phyloP scores from a whole-genome alignment of 2,888 invertebrate genomes.

The Allygus modestus region DNA sequence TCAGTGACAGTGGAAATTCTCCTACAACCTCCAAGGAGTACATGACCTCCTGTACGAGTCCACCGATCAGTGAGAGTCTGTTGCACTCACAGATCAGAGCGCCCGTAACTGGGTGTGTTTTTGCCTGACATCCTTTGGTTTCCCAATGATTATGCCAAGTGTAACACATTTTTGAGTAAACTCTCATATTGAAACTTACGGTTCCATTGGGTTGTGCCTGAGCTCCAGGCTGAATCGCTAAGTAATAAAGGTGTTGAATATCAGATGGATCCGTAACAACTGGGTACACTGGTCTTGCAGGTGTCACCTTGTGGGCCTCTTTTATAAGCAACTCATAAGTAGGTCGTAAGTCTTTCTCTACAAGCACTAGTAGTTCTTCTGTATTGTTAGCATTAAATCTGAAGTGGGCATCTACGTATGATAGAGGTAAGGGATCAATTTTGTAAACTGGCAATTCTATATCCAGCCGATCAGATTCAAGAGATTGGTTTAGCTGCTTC shows the following conservation, averaged over 20 bases:
- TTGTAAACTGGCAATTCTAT: neutral
- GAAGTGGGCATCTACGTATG: neutral
- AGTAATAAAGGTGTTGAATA: neutral
- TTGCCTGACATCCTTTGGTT: too few relatives aligned
- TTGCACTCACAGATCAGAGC: too few relatives aligned
- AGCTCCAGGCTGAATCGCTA: neutral
- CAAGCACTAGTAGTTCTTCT: neutral
- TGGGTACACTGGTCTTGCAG: neutral
- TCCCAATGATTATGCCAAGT: too few relatives aligned
- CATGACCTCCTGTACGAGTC: neutral
- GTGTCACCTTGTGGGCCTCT: neutral
- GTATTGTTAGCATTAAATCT: neutral
- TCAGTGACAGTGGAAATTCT: neutral
- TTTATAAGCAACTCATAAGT: neutral
- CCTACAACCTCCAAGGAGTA: too few relatives aligned
- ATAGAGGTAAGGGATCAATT: neutral
- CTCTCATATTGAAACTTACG: neutral
- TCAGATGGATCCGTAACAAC: neutral
- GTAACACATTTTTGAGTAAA: too few relatives aligned
- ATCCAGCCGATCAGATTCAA: neutral
- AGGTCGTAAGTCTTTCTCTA: neutral
- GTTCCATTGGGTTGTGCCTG: neutral
- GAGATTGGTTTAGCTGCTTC: neutral
- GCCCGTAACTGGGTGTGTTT: too few relatives aligned
- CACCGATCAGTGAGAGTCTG: neutral